Conservation (phyloP, 2,113 vertebrate genomes). For the Dasyornis broadbenti region DNA sequence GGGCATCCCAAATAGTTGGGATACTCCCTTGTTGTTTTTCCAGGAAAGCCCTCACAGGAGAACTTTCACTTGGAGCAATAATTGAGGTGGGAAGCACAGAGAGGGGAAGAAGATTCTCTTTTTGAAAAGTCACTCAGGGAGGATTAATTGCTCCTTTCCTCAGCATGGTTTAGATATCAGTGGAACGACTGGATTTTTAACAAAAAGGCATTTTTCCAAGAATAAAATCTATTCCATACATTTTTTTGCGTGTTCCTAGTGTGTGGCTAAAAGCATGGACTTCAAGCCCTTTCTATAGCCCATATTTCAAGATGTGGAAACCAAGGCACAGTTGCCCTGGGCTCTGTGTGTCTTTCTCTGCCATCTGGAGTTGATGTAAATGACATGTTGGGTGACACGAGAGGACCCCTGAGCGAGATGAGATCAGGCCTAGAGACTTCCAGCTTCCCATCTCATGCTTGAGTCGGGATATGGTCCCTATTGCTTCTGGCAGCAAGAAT, state of each 20-base stretch:
- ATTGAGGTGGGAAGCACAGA: background rate
- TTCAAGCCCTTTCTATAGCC: background rate
- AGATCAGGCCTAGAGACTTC: background rate
- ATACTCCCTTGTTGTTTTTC: background rate
- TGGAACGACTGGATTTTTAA: background rate
- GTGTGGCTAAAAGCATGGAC: background rate
- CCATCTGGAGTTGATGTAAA: background rate
- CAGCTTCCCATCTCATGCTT: background rate
- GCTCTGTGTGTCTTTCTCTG: background rate
- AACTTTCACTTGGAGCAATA: background rate
- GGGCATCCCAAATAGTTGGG: rapidly evolving
- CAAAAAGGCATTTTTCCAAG: background rate
- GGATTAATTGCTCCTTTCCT: background rate
- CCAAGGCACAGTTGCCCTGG: background rate
- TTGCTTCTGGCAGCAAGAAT: background rate
- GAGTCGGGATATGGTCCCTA: background rate
- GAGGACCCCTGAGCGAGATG: background rate
- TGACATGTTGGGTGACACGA: background rate
- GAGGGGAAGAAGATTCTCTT: background rate
- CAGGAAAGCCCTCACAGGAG: background rate
- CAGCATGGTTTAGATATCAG: background rate
- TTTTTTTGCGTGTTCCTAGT: background rate
- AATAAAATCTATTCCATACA: background rate
- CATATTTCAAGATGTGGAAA: background rate
- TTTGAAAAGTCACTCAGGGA: background rate